Base-by-base conservation (phyloP, 2,113 vertebrate species). In the Cygnus atratus region DNA sequence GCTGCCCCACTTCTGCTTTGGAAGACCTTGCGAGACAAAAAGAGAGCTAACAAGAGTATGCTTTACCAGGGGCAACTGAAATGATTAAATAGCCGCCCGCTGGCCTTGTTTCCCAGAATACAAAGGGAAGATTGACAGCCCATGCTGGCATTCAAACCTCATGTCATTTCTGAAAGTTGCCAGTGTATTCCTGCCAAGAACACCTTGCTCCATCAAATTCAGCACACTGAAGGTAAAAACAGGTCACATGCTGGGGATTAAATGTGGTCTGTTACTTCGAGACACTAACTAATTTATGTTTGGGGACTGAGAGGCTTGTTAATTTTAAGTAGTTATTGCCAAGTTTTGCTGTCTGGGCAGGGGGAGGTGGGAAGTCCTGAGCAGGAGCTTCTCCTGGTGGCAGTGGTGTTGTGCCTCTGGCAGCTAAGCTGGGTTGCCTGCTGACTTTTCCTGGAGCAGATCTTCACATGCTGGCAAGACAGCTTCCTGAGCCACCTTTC, bases 11-110 rank as follows among this genome's bases (percentile, higher is more conserved):
- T 79, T 48, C 70, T 76, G 72, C 5, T 35, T 79, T 37, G 65
- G 67, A 50, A 62, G 59, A 67, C 39, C 52, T 46, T 57, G 62
- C 48, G 94, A 86, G 29, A 33, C 20, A 70, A 83, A 88, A 94
- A 71, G 14, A 72, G 37, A 72, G 46, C 11, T 75, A 86, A 63
- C 5, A 54, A 65, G 39, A 66, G 10, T 4, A 48, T 37, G 6
- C 20, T 62, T 72, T 37, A 26, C 9, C 24, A 87, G 59, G 63
- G 17, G 15, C 67, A 50, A 87, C 61, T 6, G 35, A 22, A 54
- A 37, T 0, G 0, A 77, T 61, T n/a, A 59, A 83, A 67, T 12
- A 1, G 10, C 44, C 6, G 3, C 19, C 55, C 0, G 0, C 21
- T 86, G 68, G 15, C 48, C 0, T 0, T 62, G 76, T 85, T 82